Conservation (phyloP, 2,888 invertebrate genomes). For the Parnassius smintheus region DNA sequence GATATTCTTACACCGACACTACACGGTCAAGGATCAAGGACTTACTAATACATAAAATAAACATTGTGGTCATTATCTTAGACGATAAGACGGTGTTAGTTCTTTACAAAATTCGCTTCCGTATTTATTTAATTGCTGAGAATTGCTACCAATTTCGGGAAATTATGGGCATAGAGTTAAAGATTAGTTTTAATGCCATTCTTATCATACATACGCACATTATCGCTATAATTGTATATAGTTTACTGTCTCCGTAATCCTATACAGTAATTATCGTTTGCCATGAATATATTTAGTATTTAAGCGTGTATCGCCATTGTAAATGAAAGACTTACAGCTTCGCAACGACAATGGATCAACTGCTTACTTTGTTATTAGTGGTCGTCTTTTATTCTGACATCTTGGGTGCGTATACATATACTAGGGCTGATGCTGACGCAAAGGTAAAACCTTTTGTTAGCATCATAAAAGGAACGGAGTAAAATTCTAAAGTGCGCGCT, state of each 20-base stretch:
- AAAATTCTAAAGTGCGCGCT: too few relatives aligned
- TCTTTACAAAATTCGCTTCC: too few relatives aligned
- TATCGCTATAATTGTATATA: too few relatives aligned
- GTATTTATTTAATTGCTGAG: too few relatives aligned
- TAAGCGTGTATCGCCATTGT: slow-evolving; percentile 5
- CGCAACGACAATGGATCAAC: slow-evolving; percentile 2
- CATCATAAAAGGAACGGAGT: too few relatives aligned
- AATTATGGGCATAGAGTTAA: slow-evolving; percentile 13
- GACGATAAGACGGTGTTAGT: too few relatives aligned
- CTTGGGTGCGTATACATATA: background rate
- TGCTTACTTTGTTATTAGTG: background rate
- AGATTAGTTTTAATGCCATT: slow-evolving; percentile 7
- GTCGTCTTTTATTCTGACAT: background rate
- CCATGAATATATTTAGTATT: slow-evolving; percentile 9
- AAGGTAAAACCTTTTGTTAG: too few relatives aligned
- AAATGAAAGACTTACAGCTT: background rate
- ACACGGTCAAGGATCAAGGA: background rate
- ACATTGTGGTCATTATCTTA: too few relatives aligned
- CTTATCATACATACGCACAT: slow-evolving; percentile 17
- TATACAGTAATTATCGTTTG: slow-evolving; percentile 1
- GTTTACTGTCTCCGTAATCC: too few relatives aligned
- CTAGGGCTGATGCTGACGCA: too few relatives aligned
- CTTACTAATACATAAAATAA: too few relatives aligned
- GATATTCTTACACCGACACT: background rate
- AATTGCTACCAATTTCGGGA: slow-evolving; percentile 2